Base-by-base conservation (phyloP, 2,888 invertebrate species). In the Mechanitis messenoides region DNA sequence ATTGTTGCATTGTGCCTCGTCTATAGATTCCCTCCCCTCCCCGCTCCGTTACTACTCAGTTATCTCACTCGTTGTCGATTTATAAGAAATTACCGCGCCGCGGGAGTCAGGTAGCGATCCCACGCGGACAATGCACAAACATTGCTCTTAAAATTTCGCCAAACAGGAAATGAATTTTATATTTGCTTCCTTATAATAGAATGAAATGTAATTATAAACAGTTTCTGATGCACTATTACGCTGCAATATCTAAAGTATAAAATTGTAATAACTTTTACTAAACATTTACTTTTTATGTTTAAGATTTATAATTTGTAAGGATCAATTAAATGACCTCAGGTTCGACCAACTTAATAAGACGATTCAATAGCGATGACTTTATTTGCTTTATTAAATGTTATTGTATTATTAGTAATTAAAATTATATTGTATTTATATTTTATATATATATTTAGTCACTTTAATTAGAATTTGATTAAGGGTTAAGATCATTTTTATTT, bases 31-130 rank as follows among this genome's bases (percentile, higher is more conserved):
- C 68, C 66, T 20, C 71, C 63, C 66, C 68, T 64, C 71, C 71
- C 58, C 70, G 67, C 68, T 71, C 69, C 67, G 50, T 50, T 50
- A 50, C 50, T 50, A 50, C 31, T 50, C 50, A 80, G 80, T 86
- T 85, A 86, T 88, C 88, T 89, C 87, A 90, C 88, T 90, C 80
- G 85, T 88, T 88, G 82, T 87, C 88, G 80, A 89, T 90, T 88
- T 86, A 87, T 88, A 85, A 84, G 87, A 81, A 86, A 88, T 88
- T 85, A 87, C 82, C 70, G 72, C 83, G 72, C 85, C 76, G 79
- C 87, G 77, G 85, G 84, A 74, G 79, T 78, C 89, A 89, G 88
- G 89, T 89, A 88, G 81, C 72, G 79, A 87, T 88, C 88, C 80
- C 87, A 89, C 89, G 88, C 72, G 76, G 68, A 81, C 80, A 83